These are phyloP conservation scores for Pithys albifrons DNA, from an alignment of 2,113 vertebrate species.

Conservation along the genomic window DNA sequence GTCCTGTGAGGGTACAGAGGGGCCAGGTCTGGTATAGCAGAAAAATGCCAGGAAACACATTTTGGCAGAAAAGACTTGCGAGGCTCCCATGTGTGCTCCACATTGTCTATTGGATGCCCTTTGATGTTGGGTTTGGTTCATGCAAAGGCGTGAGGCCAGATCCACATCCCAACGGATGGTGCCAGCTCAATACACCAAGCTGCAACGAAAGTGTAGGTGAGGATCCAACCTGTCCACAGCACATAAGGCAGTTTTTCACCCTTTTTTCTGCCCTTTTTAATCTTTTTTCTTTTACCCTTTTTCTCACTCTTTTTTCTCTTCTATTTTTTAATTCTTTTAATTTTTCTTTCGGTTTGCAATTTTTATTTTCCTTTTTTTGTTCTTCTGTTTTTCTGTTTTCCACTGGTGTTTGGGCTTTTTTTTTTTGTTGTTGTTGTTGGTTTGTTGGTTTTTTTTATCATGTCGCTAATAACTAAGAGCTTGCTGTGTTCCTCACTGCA, in stretches of 20 bases:
- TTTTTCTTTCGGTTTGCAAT: accelerated
- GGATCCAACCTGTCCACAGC: accelerated
- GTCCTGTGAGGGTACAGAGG: neutral
- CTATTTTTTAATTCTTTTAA: accelerated
- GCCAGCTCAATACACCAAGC: neutral
- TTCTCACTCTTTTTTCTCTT: accelerated
- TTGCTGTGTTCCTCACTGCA: neutral
- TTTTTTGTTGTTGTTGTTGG: too few species aligned
- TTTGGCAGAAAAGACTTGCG: slow-evolving; percentile 57
- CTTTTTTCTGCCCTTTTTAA: accelerated
- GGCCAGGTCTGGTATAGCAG: neutral
- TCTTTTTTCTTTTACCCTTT: neutral
- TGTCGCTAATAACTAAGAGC: neutral
- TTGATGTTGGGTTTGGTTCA: slow-evolving; percentile 68
- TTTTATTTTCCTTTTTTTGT: too few species aligned
- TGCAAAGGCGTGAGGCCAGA: slow-evolving; percentile 36
- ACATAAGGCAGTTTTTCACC: accelerated
- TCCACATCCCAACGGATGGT: neutral
- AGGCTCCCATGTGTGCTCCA: slow-evolving; percentile 72
- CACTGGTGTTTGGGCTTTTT: accelerated
- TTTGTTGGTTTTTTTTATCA: accelerated
- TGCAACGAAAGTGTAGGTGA: accelerated
- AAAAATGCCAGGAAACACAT: slow-evolving; percentile 57
- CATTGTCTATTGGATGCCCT: slow-evolving; percentile 59
- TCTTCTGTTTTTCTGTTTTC: accelerated